phyloP scores from a whole-genome alignment of 1,140 invertebrate genomes.

The Bacillus rossius region DNA sequence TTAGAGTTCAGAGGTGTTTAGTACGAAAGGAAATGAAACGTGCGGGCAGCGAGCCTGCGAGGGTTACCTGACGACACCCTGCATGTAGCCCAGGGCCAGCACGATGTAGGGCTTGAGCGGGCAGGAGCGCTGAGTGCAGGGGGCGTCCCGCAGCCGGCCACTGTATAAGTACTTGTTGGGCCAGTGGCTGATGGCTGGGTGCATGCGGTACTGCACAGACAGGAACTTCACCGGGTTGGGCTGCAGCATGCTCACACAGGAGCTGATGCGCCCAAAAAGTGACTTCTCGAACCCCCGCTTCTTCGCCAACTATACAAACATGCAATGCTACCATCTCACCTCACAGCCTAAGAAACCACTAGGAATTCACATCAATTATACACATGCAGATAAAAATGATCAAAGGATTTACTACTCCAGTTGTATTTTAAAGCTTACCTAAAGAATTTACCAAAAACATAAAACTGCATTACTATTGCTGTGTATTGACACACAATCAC shows the following conservation, averaged over 20 bases:
- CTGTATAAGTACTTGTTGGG: slow-evolving; percentile 76
- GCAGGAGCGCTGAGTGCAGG: neutral
- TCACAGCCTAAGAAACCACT: too few relatives aligned
- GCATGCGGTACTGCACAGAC: slow-evolving; percentile 82
- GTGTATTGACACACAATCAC: too few relatives aligned
- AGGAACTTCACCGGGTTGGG: slow-evolving; percentile 51
- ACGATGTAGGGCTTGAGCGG: slow-evolving; percentile 4
- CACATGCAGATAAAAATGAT: too few relatives aligned
- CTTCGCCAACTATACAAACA: slow-evolving; percentile 48
- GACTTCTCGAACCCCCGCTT: slow-evolving; percentile 53
- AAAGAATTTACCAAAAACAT: too few relatives aligned
- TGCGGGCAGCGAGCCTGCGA: too few relatives aligned
- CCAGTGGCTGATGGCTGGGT: slow-evolving; percentile 65
- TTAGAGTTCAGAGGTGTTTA: too few relatives aligned
- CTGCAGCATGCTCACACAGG: slow-evolving; percentile 36
- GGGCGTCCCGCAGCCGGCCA: neutral
- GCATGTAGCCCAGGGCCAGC: neutral
- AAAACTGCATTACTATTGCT: too few relatives aligned
- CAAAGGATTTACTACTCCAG: too few relatives aligned
- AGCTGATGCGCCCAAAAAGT: slow-evolving; percentile 55
- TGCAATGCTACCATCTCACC: too few relatives aligned
- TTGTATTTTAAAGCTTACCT: too few relatives aligned
- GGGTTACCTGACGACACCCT: neutral
- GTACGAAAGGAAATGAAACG: too few relatives aligned
- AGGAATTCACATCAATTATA: too few relatives aligned